Conservation (phyloP, 2,888 invertebrate species). For the Ecdyonurus torrentis region DNA sequence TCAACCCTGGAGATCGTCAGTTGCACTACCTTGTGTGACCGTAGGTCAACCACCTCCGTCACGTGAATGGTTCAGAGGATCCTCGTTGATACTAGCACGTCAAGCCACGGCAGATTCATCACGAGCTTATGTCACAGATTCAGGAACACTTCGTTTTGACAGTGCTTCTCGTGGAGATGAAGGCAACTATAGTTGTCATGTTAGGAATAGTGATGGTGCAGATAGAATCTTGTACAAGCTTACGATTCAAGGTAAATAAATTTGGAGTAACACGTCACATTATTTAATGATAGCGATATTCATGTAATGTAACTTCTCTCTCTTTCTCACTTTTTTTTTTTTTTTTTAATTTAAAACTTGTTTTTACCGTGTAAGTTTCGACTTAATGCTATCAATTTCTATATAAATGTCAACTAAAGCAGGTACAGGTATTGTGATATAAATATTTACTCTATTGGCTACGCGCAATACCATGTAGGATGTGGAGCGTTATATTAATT, state of each 20-base stretch:
- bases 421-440: too few relatives aligned
- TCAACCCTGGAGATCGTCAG: conserved; percentile 47
- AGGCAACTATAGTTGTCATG: conserved; percentile 50
- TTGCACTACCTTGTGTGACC: conserved; percentile 42
- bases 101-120: conserved; percentile 1
- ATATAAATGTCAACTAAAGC: too few relatives aligned
- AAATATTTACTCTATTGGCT: too few relatives aligned
- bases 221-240: conserved; percentile 45
- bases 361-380: too few relatives aligned
- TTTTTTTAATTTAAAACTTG: too few relatives aligned
- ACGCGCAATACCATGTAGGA: too few relatives aligned
- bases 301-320: too few relatives aligned
- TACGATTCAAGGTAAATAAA: conserved; percentile 50
- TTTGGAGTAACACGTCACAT: too few relatives aligned
- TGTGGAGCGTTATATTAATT: too few relatives aligned
- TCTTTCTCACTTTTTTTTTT: too few relatives aligned
- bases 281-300: too few relatives aligned
- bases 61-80: conserved; percentile 45
- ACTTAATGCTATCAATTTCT: too few relatives aligned
- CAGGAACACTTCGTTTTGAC: conserved; percentile 45
- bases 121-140: conserved; percentile 8
- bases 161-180: conserved; percentile 44
- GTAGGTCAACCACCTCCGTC: conserved; percentile 41
- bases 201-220: conserved; percentile 49
- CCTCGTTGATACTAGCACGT: conserved; percentile 16